A percentile compares a stretch with the other conserved stretches of the same genome.
These are phyloP conservation scores for Subanguina moxae DNA, from an alignment of 1,140 invertebrate species.

Conservation along the genomic window DNA sequence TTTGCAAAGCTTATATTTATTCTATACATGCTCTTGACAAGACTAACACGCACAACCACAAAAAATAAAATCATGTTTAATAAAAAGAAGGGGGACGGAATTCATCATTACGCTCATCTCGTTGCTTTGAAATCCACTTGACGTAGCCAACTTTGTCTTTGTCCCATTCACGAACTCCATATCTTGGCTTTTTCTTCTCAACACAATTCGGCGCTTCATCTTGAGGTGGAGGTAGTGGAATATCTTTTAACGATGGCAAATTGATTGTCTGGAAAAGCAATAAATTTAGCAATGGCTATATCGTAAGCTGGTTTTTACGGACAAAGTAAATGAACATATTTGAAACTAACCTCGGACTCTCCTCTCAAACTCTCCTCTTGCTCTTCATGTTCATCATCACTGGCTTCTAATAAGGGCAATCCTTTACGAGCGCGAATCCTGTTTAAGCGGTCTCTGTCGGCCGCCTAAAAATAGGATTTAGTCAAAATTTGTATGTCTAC, in stretches of 20 bases:
- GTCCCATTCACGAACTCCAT: constrained; percentile 41
- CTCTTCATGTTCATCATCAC: constrained; percentile 19
- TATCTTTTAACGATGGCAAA: not conserved
- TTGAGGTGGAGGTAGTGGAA: not conserved
- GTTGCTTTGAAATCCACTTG: constrained; percentile 32
- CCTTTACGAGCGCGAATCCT: constrained; percentile 16
- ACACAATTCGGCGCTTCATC: not conserved
- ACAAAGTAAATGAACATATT: too few species aligned
- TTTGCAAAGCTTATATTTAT: constrained; percentile 1
- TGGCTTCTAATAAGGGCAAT: constrained; percentile 19
- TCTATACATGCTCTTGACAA: not conserved
- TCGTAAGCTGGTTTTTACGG: too few species aligned
- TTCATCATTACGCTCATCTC: constrained; percentile 46
- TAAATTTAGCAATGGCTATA: too few species aligned
- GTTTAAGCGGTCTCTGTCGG: constrained; percentile 22
- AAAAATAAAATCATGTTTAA: constrained; percentile 1
- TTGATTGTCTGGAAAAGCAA: not conserved
- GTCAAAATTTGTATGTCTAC: too few species aligned
- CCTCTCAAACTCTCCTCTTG: too few species aligned
- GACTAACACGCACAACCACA: not conserved
- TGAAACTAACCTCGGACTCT: constrained; percentile 1
- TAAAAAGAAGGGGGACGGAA: constrained; percentile 32
- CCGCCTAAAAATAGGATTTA: not conserved
- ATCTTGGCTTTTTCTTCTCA: constrained; percentile 23
- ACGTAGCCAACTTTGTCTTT: constrained; percentile 33